Conservation (phyloP, 1,140 invertebrate species). For the Leptinotarsa lineolata region DNA sequence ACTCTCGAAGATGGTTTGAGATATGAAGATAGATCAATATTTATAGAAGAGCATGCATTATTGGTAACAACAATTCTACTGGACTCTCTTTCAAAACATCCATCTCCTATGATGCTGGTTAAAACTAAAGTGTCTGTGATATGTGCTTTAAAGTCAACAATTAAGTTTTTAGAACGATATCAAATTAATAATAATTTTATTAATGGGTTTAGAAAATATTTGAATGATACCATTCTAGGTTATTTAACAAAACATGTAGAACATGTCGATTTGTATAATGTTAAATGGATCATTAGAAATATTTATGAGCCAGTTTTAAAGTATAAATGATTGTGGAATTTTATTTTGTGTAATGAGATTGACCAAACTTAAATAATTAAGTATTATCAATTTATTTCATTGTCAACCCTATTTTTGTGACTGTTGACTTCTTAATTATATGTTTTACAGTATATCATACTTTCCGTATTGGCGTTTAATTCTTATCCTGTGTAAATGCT, state of each 20-base stretch:
- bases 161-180: slow-evolving; percentile 42
- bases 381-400: slow-evolving; percentile 5
- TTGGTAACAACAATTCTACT: slow-evolving; percentile 44
- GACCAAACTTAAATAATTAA: slow-evolving; percentile 15
- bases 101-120: slow-evolving; percentile 40
- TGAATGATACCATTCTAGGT: slow-evolving; percentile 39
- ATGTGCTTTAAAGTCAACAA: slow-evolving; percentile 42
- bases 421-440: slow-evolving; percentile 2
- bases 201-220: slow-evolving; percentile 37
- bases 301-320: slow-evolving; percentile 40
- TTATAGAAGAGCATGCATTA: slow-evolving; percentile 48
- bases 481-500: too few relatives aligned
- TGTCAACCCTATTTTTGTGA: neutral
- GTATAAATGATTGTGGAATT: slow-evolving; percentile 9
- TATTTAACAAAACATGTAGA: slow-evolving; percentile 39
- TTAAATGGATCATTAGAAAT: slow-evolving; percentile 38
- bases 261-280: slow-evolving; percentile 37
- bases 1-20: slow-evolving; percentile 42
- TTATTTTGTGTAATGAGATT: slow-evolving; percentile 11
- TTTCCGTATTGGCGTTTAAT: neutral
- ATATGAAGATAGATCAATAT: slow-evolving; percentile 49
- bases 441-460: neutral
- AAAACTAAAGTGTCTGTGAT: slow-evolving; percentile 45
- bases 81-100: slow-evolving; percentile 39
- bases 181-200: slow-evolving; percentile 40